phyloP scores from a whole-genome alignment of 2,113 vertebrate species.

The Hoplias malabaricus region DNA sequence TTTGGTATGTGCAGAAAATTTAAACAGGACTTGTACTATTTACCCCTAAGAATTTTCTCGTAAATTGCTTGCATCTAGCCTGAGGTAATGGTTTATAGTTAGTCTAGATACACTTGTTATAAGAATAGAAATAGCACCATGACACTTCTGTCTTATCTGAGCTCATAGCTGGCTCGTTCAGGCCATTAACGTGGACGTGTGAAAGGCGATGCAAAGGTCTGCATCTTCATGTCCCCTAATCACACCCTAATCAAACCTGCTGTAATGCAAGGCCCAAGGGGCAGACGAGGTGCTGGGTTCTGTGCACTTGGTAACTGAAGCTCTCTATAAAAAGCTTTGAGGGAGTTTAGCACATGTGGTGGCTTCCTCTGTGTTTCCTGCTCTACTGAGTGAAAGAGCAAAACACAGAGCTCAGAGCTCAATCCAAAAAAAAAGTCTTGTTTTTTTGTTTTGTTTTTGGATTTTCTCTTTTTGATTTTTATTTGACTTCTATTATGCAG shows the following conservation, averaged over 20 bases:
- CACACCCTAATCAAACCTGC: slow-evolving; percentile 10
- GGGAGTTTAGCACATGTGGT: slow-evolving; percentile 66
- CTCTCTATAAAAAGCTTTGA: slow-evolving; percentile 74
- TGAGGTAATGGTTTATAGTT: not conserved
- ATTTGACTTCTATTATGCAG: not conserved
- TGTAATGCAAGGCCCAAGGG: slow-evolving; percentile 56
- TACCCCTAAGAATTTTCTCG: not conserved
- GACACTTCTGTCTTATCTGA: not conserved
- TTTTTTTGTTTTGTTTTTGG: no score
- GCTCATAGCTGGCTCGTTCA: not conserved
- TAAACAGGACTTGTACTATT: no score
- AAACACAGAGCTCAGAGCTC: slow-evolving; percentile 16
- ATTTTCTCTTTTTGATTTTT: no score
- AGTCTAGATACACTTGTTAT: not conserved
- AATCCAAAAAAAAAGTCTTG: slow-evolving; percentile 9
- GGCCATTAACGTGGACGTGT: no score
- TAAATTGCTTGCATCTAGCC: not conserved
- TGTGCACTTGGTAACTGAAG: slow-evolving; percentile 69
- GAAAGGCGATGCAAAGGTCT: not conserved
- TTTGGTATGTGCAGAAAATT: no score
- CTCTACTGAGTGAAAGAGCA: slow-evolving; percentile 56
- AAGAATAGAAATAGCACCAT: slow-evolving; percentile 7
- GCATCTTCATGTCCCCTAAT: not conserved
- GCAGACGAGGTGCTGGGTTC: slow-evolving; percentile 51
- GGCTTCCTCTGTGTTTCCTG: slow-evolving; percentile 81